phyloP scores from a whole-genome alignment of 1,140 invertebrate species.

The Orchesella cincta region DNA sequence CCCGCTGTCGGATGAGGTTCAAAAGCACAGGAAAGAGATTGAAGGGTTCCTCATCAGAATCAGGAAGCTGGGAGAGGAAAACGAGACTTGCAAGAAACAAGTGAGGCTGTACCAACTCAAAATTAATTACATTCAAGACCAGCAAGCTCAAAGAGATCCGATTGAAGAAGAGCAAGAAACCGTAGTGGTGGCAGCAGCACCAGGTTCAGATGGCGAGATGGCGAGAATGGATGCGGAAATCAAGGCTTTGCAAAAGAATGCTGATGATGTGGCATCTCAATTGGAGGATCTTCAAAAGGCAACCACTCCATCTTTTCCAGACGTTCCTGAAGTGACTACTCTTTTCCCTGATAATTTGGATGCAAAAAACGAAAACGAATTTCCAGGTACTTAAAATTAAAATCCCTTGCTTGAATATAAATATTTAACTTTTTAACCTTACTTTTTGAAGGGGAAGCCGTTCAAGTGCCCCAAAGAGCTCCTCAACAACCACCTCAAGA shows the following conservation, averaged over 20 bases:
- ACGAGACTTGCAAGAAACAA: conserved; percentile 7
- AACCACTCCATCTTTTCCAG: background rate
- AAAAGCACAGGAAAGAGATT: background rate
- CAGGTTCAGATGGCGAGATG: background rate
- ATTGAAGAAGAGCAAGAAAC: background rate
- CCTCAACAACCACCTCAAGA: background rate
- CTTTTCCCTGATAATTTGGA: background rate
- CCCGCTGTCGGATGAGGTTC: background rate
- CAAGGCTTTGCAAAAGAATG: background rate
- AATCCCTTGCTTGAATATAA: no score
- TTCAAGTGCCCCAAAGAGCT: background rate
- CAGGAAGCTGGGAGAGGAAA: background rate
- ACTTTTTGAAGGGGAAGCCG: background rate
- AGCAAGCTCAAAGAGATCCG: background rate
- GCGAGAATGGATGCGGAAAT: conserved; percentile 11
- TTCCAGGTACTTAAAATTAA: background rate
- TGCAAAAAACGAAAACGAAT: conserved; percentile 4
- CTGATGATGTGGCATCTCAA: conserved; percentile 2
- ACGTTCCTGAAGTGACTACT: background rate
- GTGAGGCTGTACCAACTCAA: conserved; percentile 14
- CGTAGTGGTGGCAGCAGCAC: background rate
- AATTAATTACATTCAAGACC: conserved; percentile 1
- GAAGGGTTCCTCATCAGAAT: background rate
- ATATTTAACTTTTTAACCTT: background rate
- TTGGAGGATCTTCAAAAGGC: background rate